Evolutionary conservation across 2,797 vertebrate genomes (phyloP).

Genomic region (Hydrocynus forskahlii): DNA sequence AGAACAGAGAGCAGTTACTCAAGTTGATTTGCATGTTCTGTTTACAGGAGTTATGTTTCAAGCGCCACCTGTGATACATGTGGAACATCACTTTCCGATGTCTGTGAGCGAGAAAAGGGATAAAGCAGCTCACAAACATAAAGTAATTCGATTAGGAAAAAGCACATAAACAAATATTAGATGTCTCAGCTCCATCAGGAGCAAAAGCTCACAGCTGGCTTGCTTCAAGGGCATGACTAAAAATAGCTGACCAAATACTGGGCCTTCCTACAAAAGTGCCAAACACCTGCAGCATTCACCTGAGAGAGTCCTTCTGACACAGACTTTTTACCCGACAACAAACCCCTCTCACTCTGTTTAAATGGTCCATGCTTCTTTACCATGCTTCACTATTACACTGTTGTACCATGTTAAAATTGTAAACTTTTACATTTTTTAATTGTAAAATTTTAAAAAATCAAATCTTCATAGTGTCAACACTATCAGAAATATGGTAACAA

Average conservation of each 20-base stretch:
- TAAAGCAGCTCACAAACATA: constrained; percentile 15
- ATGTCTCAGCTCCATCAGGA: constrained; percentile 25
- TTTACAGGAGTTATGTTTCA: constrained; percentile 27
- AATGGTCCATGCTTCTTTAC: not conserved
- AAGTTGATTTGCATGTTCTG: constrained; percentile 43
- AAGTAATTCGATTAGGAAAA: constrained; percentile 32
- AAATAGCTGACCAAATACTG: constrained; percentile 61
- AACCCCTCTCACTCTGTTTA: not conserved
- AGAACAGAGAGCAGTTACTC: constrained; percentile 15
- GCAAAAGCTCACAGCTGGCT: constrained; percentile 55
- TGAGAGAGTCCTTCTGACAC: constrained; percentile 30
- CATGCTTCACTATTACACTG: not conserved
- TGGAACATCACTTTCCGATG: constrained; percentile 31
- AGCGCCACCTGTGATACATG: constrained; percentile 8
- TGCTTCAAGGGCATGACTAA: constrained; percentile 60
- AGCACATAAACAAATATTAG: constrained; percentile 41
- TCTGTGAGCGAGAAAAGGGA: constrained; percentile 17
- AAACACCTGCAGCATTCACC: constrained; percentile 46
- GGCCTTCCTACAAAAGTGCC: constrained; percentile 21
- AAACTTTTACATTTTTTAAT: too few species aligned
- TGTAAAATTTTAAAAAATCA: too few species aligned
- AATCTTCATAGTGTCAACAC: too few species aligned
- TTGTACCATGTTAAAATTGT: too few species aligned
- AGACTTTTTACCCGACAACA: not conserved
- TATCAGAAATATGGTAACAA: too few species aligned